phyloP scores from a whole-genome alignment of 2,113 vertebrate genomes.

The Polypterus senegalus region DNA sequence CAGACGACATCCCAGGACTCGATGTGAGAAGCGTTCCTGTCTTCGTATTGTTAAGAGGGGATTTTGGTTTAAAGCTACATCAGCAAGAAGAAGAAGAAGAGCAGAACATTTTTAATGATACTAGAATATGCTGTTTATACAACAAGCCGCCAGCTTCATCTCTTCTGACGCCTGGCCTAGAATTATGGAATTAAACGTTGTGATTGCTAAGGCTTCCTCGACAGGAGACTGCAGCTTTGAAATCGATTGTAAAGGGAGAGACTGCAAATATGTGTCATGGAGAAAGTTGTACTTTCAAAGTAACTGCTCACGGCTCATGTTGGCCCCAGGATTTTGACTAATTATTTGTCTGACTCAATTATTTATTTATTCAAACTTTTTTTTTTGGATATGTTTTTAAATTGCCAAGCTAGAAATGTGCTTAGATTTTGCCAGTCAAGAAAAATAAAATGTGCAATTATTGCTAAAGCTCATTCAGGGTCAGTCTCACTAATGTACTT shows the following conservation, averaged over 20 bases:
- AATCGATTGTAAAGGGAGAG: constrained; percentile 25
- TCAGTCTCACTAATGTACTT: no score
- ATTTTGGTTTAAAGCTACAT: constrained; percentile 10
- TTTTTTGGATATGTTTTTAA: no score
- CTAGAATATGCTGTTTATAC: constrained; percentile 33
- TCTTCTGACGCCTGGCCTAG: constrained; percentile 44
- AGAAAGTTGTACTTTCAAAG: constrained; percentile 25
- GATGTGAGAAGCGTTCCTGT: constrained; percentile 15
- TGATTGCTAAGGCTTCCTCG: constrained; percentile 23
- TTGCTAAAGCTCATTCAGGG: no score
- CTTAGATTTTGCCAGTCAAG: no score
- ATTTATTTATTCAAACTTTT: no score
- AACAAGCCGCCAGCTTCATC: constrained; percentile 33
- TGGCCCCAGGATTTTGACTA: constrained; percentile 33
- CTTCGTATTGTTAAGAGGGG: constrained; percentile 25
- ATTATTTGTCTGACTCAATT: constrained; percentile 31
- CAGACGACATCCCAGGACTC: constrained; percentile 47
- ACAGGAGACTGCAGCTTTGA: constrained; percentile 30
- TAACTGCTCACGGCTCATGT: constrained; percentile 23
- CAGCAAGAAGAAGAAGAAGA: constrained; percentile 33
- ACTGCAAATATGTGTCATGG: constrained; percentile 31
- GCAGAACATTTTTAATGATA: constrained; percentile 47
- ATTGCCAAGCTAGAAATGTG: no score
- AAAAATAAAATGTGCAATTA: no score
- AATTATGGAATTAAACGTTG: constrained; percentile 46